Conservation (phyloP, 2,888 invertebrate species). For the Drosophila nr. perissopoda region DNA sequence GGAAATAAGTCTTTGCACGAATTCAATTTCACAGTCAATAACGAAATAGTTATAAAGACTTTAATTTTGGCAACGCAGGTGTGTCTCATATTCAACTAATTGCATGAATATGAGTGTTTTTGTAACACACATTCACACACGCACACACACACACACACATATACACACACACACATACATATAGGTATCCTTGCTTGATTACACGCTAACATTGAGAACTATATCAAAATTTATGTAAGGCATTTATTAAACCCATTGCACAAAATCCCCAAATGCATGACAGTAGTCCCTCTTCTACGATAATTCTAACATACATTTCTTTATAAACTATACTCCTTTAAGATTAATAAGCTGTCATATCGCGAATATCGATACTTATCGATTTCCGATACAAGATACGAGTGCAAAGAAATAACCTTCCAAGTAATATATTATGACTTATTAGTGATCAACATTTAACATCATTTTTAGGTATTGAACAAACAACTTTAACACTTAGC, state of each 20-base stretch:
- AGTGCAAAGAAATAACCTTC: no score
- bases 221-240: not conserved
- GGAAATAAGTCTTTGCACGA: not conserved
- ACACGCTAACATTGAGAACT: not conserved
- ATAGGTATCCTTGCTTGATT: not conserved
- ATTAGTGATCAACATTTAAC: not conserved
- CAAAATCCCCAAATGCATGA: not conserved
- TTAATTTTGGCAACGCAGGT: constrained; percentile 9
- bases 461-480: no score
- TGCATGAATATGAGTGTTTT: not conserved
- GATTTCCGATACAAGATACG: not conserved
- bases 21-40: not conserved
- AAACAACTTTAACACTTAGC: not conserved
- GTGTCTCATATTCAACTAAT: not conserved
- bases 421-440: not conserved
- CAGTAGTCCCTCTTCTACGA: not conserved
- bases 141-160: not conserved
- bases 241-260: not conserved
- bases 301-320: not conserved
- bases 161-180: rapidly evolving
- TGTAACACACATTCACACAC: not conserved
- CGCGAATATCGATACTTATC: not conserved
- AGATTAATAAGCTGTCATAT: not conserved
- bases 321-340: not conserved
- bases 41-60: not conserved